Conservation (phyloP, 2,888 invertebrate genomes). For the Campoletis raptor region DNA sequence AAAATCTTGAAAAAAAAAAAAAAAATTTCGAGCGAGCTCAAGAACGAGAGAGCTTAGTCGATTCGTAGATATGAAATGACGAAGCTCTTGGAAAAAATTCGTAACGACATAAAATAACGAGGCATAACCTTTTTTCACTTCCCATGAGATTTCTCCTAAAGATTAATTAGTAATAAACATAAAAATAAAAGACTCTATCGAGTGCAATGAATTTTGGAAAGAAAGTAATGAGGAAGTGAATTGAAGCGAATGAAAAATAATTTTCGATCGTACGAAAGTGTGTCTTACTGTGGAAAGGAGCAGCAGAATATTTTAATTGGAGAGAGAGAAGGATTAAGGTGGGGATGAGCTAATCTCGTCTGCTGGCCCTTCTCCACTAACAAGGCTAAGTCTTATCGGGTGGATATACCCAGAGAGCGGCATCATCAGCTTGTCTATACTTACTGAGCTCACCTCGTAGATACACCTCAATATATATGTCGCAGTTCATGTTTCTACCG, state of each 20-base stretch:
- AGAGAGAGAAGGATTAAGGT: background rate
- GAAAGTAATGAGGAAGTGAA: slow-evolving; percentile 21
- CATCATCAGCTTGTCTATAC: slow-evolving; percentile 35
- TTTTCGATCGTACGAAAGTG: slow-evolving; percentile 11
- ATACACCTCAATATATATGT: background rate
- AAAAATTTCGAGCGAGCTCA: no score
- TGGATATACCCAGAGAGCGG: slow-evolving; percentile 33
- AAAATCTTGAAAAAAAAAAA: no score
- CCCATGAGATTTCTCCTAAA: background rate
- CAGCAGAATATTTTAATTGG: slow-evolving; percentile 4
- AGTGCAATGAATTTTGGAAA: slow-evolving; percentile 15
- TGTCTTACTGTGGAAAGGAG: slow-evolving; percentile 21
- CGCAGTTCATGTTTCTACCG: slow-evolving; percentile 6
- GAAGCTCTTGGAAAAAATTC: slow-evolving; percentile 19
- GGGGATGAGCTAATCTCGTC: slow-evolving; percentile 48
- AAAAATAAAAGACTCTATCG: background rate
- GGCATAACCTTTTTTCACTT: background rate
- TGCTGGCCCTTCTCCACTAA: slow-evolving; percentile 46
- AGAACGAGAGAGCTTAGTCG: no score
- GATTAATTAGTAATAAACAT: background rate
- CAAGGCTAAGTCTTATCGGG: slow-evolving; percentile 60
- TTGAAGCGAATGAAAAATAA: background rate
- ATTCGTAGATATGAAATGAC: no score
- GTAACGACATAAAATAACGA: background rate
- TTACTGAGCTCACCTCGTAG: slow-evolving; percentile 14